Conservation (phyloP, 2,888 invertebrate species). For the Gonocerus acuteangulatus region DNA sequence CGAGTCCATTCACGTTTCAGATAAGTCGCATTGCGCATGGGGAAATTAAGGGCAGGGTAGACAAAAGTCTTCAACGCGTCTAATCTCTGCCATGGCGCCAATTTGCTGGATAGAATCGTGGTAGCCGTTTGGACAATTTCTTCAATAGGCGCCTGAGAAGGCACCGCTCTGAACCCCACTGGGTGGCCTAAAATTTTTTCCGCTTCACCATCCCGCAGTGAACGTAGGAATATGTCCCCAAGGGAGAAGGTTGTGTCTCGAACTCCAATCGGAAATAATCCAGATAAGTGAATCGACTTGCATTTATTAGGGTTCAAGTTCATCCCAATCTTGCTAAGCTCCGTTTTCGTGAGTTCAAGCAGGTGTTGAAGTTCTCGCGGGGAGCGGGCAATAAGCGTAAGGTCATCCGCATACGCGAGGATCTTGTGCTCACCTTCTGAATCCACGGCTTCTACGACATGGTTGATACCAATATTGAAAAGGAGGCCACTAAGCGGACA, state of each 20-base stretch:
- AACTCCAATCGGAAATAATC: background rate
- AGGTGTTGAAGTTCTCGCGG: background rate
- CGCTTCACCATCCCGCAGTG: background rate
- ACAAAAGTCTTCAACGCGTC: too few relatives aligned
- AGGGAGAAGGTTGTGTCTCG: background rate
- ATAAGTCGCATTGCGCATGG: background rate
- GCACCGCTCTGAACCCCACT: background rate
- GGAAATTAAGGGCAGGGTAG: too few relatives aligned
- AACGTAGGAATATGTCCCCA: background rate
- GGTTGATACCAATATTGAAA: too few relatives aligned
- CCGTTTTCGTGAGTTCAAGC: background rate
- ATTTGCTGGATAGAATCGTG: background rate
- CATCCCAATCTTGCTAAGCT: background rate
- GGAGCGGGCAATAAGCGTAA: background rate
- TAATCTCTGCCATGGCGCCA: background rate
- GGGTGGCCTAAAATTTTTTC: background rate
- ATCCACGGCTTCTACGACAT: slow-evolving; percentile 1
- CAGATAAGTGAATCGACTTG: background rate
- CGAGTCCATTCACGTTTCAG: slow-evolving; percentile 9
- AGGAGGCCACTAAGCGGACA: too few relatives aligned
- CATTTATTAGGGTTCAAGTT: background rate
- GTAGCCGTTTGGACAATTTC: background rate
- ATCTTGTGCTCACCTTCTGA: background rate
- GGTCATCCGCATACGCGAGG: slow-evolving; percentile 20
- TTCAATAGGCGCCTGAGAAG: background rate